Base-by-base conservation (phyloP, 1,140 invertebrate species). In the Zophobas atratus region DNA sequence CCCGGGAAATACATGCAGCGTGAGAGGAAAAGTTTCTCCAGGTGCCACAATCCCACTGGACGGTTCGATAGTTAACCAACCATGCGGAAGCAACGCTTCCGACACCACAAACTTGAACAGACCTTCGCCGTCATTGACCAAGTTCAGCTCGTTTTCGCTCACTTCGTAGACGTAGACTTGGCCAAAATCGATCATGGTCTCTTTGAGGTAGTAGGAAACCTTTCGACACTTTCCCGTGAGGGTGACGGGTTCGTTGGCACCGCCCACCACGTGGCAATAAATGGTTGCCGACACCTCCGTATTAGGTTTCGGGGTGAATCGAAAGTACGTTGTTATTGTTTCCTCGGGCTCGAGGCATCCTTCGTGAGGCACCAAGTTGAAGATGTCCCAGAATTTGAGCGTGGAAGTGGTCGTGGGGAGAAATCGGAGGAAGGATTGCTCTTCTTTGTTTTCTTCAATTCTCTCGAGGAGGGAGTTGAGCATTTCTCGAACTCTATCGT, bases 331-430 rank as follows among this genome's bases (percentile, higher is more conserved):
- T 0, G 81, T 75, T 77, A 85, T 81, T 3, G 80, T 82, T 63
- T 87, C 84, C 70, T 83, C 84, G n/a, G 88, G 87, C 32, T 79
- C 79, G 3, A 89, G 77, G 8, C 76, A 81, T 2, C 88, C 87
- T 70, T 82, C 75, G 2, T 57, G 76, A 0, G 88, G 88, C 6
- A 83, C 67, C 6, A 88, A 82, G 60, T 85, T 81, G 6, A 88
- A 76, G 6, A 87, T 74, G 77, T 86, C 41, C 33, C 38, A 41
- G 32, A 67, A 67, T 33, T 43, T 67, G 2, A n/a, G 20, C 2
- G 41, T 6, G 60, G n/a, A 1, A 2, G n/a, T 43, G 38, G 38
- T 67, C 0, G 4, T 6, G 6, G 39, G 60, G 1, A 67, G 20
- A 33, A 43, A 67, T n/a, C 20, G 60, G 20, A 67, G 2, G 6